These are phyloP conservation scores for Antheraea mylitta DNA, from an alignment of 1,140 invertebrate species.

Conservation along the genomic window DNA sequence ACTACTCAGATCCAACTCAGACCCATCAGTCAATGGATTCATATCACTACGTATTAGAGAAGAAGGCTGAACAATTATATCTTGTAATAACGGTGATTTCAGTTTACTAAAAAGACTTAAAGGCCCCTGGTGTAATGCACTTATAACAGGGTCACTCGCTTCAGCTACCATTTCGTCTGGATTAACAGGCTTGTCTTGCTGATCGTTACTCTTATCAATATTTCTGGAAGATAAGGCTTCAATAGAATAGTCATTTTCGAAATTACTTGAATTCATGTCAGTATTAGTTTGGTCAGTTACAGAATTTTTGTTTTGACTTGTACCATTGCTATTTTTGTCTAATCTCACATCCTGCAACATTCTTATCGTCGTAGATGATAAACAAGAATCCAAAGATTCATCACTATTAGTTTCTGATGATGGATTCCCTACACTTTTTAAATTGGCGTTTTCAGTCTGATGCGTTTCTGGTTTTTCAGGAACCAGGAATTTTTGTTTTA, in stretches of 20 bases:
- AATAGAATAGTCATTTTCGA: neutral
- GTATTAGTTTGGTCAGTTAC: neutral
- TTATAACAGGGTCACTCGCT: slow-evolving; percentile 34
- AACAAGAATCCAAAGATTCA: neutral
- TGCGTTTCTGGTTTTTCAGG: neutral
- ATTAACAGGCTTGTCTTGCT: neutral
- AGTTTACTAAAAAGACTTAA: slow-evolving; percentile 18
- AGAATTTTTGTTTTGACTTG: neutral
- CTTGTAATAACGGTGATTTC: slow-evolving; percentile 9
- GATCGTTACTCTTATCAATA: neutral
- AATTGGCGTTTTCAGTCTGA: neutral
- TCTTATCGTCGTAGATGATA: neutral
- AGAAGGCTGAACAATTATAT: slow-evolving; percentile 10
- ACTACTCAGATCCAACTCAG: neutral
- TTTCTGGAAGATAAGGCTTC: neutral
- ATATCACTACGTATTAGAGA: neutral
- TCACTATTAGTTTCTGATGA: neutral
- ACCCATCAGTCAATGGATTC: neutral
- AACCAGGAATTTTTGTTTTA: neutral
- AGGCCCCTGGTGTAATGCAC: slow-evolving; percentile 14
- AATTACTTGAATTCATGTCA: neutral
- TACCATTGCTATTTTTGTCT: neutral
- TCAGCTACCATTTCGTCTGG: slow-evolving; percentile 32
- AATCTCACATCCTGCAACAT: neutral
- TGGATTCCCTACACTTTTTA: neutral